phyloP scores from a whole-genome alignment of 2,888 invertebrate species.

The Dicranocentrus wangi region DNA sequence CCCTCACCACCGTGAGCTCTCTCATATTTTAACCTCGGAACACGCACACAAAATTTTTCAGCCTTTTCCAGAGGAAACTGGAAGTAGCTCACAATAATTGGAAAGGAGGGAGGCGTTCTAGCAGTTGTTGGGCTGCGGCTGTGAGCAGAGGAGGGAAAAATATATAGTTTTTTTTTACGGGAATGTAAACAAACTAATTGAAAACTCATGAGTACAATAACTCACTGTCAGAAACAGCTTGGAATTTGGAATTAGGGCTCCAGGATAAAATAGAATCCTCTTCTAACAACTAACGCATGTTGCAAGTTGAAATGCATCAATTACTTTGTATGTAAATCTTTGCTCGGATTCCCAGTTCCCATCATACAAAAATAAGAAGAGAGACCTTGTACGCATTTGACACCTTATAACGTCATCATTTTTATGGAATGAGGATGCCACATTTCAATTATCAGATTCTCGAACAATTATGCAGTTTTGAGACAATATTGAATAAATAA shows the following conservation, averaged over 20 bases:
- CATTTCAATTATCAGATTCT: no score
- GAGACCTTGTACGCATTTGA: background rate
- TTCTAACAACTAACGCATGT: slow-evolving; percentile 68
- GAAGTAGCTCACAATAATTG: no score
- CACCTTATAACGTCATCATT: background rate
- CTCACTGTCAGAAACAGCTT: slow-evolving; percentile 73
- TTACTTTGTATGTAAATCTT: slow-evolving; percentile 73
- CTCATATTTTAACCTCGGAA: no score
- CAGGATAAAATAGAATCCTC: slow-evolving; percentile 64
- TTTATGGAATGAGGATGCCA: no score
- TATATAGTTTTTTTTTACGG: slow-evolving; percentile 73
- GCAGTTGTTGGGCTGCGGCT: no score
- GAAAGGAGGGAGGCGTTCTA: slow-evolving; percentile 9
- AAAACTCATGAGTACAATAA: slow-evolving; percentile 73
- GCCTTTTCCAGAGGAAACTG: no score
- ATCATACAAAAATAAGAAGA: background rate
- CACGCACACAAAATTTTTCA: no score
- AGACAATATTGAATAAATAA: no score
- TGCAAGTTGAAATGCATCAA: slow-evolving; percentile 72
- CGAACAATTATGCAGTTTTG: no score
- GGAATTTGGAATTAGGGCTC: slow-evolving; percentile 70
- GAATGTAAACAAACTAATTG: slow-evolving; percentile 73
- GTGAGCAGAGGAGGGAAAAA: no score
- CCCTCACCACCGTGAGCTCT: no score
- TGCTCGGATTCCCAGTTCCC: no score